Percentiles rank a stretch among this genome's conserved stretches.
These are phyloP conservation scores for Cremastobaeus sp. DNA, from an alignment of 2,888 invertebrate genomes.

Conservation along the genomic window DNA sequence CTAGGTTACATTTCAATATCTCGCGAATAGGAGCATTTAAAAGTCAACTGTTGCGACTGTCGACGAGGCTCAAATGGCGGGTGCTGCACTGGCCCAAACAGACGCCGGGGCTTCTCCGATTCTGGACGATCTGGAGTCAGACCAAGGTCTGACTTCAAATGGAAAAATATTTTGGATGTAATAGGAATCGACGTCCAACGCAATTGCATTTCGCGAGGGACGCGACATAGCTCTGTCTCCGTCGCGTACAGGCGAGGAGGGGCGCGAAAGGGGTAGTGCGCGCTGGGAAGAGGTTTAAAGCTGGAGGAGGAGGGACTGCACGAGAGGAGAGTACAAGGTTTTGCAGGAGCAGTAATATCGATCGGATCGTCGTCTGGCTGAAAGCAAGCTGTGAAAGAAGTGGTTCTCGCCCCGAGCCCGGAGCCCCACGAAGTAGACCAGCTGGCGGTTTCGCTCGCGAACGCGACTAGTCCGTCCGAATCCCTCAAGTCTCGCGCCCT, in stretches of 20 bases:
- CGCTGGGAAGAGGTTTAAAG: conserved; percentile 43
- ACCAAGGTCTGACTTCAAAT: conserved; percentile 15
- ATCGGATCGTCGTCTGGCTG: conserved; percentile 70
- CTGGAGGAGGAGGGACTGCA: conserved; percentile 49
- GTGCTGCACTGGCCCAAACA: too few species aligned
- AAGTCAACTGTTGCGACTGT: too few species aligned
- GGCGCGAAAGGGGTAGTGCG: conserved; percentile 39
- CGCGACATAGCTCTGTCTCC: conserved; percentile 4
- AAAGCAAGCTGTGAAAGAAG: conserved; percentile 63
- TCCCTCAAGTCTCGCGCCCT: neutral
- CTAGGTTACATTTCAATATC: too few species aligned
- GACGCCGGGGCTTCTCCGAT: too few species aligned
- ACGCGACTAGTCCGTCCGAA: conserved; percentile 46
- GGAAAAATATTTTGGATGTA: conserved; percentile 35
- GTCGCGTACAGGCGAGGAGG: conserved; percentile 1
- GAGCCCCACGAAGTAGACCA: conserved; percentile 49
- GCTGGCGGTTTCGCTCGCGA: conserved; percentile 34
- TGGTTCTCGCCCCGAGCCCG: conserved; percentile 42
- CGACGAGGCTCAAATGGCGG: too few species aligned
- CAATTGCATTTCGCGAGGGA: conserved; percentile 44
- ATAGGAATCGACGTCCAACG: conserved; percentile 41
- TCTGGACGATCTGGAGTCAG: too few species aligned
- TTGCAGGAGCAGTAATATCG: conserved; percentile 78
- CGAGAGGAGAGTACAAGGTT: conserved; percentile 67
- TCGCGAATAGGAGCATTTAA: too few species aligned